These are phyloP conservation scores for Ephestia elutella DNA, from an alignment of 1,140 invertebrate genomes.

Conservation along the genomic window DNA sequence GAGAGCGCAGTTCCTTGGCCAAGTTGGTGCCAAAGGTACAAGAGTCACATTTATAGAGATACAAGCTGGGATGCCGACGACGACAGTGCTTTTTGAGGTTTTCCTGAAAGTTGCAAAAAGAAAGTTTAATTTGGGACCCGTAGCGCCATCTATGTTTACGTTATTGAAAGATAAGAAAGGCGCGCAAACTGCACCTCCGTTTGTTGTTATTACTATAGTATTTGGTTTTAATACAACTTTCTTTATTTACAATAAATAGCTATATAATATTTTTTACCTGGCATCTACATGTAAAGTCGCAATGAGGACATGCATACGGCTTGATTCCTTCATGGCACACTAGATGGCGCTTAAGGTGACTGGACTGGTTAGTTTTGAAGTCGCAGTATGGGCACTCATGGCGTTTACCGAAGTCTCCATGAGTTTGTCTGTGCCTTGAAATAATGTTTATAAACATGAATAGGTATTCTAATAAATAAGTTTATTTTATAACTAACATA, in stretches of 20 bases:
- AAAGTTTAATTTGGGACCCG: not conserved
- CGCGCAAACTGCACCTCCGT: too few relatives aligned
- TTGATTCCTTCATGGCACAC: slow-evolving; percentile 85
- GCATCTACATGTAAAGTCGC: slow-evolving; percentile 84
- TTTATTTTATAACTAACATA: not conserved
- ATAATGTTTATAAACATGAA: slow-evolving; percentile 18
- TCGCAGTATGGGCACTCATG: slow-evolving; percentile 78
- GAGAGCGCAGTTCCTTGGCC: slow-evolving; percentile 79
- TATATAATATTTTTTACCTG: slow-evolving; percentile 32
- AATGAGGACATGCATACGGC: slow-evolving; percentile 90
- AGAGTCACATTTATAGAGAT: slow-evolving; percentile 82
- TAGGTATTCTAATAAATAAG: not conserved
- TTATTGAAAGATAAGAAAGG: too few relatives aligned
- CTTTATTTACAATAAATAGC: too few relatives aligned
- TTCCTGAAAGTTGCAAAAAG: slow-evolving; percentile 75
- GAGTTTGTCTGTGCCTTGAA: slow-evolving; percentile 74
- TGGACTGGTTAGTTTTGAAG: slow-evolving; percentile 79
- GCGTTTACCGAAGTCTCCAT: slow-evolving; percentile 75
- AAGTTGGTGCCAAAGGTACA: slow-evolving; percentile 76
- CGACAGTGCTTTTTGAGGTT: slow-evolving; percentile 91
- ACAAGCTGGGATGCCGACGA: slow-evolving; percentile 83
- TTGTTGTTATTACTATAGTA: too few relatives aligned
- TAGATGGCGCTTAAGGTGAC: slow-evolving; percentile 85
- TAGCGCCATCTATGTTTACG: too few relatives aligned
- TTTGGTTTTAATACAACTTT: too few relatives aligned